Base-by-base conservation (phyloP, 1,140 invertebrate genomes). In the Panagrolaimus sp. region DNA sequence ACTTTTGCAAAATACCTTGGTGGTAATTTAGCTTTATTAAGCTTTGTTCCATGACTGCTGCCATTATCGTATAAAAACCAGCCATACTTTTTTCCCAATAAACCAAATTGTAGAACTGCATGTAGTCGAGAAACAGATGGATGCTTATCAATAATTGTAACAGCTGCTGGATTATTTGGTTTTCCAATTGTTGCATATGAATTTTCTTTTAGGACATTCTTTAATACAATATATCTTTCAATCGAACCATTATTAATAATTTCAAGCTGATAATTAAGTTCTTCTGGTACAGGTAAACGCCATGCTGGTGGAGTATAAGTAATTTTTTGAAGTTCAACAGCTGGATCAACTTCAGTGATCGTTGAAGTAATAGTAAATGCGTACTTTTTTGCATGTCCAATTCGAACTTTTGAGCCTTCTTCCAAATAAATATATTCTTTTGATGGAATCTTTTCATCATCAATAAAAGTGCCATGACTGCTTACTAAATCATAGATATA, bases 41-140 rank as follows among this genome's bases (percentile, higher is more conserved):
- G 8, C n/a, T 57, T 57, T 27, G 51, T 57, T 13, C 51, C 51
- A 23, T 57, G 51, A 16, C 20, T 57, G 13, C 51, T 57, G 3
- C 20, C 51, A 57, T 57, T 57, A 27, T 57, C 51, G 51, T 57
- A 57, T 3, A 57, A 3, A 13, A 57, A 57, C 13, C 11, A 57
- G 1, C 51, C 51, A 57, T 57, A 57, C 51, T 57, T 57, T 27
- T 57, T 57, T 13, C 51, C 51, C 9, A 57, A 27, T 20, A 57
- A 20, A 25, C 51, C 51, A 57, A 57, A 57, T 5, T 57, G 51
- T 20, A 57, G 51, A 0, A 57, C 51, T 20, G 51, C 51, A 57
- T 57, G 51, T 20, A 57, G n/a, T n/a, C 51, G 51, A 20, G 51
- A 57, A 57, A 57, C 27, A 11, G 51, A 57, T 3, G 51, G 13